Base-by-base conservation (phyloP, 92 coral and sea anemone genomes). In the Phenganax stokvisi region DNA sequence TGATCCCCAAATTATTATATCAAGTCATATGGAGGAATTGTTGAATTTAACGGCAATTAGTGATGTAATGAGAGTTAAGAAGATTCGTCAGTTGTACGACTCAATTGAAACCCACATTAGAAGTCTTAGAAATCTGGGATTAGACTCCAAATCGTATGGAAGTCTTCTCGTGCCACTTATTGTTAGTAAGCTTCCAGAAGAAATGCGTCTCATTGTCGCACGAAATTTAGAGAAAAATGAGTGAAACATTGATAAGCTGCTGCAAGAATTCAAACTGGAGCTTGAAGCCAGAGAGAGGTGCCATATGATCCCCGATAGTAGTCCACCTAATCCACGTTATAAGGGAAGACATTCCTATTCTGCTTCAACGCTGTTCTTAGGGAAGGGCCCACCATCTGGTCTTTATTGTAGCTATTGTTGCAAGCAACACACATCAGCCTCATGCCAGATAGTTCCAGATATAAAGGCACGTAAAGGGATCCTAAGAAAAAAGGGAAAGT, bases 381-480 rank as follows among this genome's bases (percentile, higher is more conserved):
- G 57, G 77, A 59, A 59, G 12, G 65, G 65, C 0, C 73, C 67
- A 27, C 37, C 8, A 52, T 82, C 8, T n/a, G 77, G 30, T 3
- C 51, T 65, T 7, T 57, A 74, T 10, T 28, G 54, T 51, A 76
- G 87, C 20, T 77, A 28, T 51, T 85, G 71, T 59, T 78, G 78
- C 12, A 59, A 78, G 17, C 73, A 71, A 31, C 91, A 85, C 57
- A 80, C 62, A 77, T 80, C 87, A 70, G 71, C 64, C 11, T 47
- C 44, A 15, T 74, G 90, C 11, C 68, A 70, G 6, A 56, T 84
- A 55, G 83, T 76, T 8, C 68, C 86, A 11, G 86, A 90, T 75
- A 77, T 84, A 68, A 81, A 73, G 1, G 88, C 86, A 53, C 82
- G 89, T 16, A 90, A 77, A 83, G 79, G 76, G 51, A 71, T 90